Base-by-base conservation (phyloP, 1,140 invertebrate species). In the Rhizoglyphus robini region DNA sequence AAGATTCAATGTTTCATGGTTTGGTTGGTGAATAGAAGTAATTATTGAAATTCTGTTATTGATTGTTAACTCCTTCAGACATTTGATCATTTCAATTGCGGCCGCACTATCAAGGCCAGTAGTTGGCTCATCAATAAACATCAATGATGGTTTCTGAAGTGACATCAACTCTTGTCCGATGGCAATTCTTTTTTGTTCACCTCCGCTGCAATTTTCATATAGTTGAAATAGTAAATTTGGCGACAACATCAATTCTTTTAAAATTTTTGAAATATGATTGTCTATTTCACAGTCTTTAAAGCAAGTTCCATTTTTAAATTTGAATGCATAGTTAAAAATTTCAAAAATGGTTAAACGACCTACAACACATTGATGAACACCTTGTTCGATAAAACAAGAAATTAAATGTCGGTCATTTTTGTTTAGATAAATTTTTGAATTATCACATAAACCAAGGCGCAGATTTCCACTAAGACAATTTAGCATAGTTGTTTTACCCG, bases 101-200 rank as follows among this genome's bases (percentile, higher is more conserved):
- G 31, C 34, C 15, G 15, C 5, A 13, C 13, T 13, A 49, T 63
- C 57, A 5, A 38, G 30, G 18, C 57, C 65, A 20, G 32, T 36
- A 20, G 57, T 65, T 1, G 92, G 91, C 74, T 97, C 92, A 73
- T 97, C 93, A 73, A 96, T 94, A 76, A 95, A 96, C 86, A 97
- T 91, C 11, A 63, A 63, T 18, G 13, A 23, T 31, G 41, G 34
- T 49, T 46, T 25, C 96, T 84, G 38, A 92, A 92, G 78, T 96
- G 1, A 23, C 46, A 58, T 30, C 29, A 58, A 27, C 29, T 65
- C 63, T n/a, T 59, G 63, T 32, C 15, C 46, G 20, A 65, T 23
- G 3, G 48, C n/a, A 1, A 65, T 25, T 25, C 46, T 27, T 32
- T 65, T 58, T n/a, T 65, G 23, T 41, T 58, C 46, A 41, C 63